Percentiles rank a stretch among this genome's conserved stretches.
Conservation (phyloP, 2,113 vertebrate genomes). For the Neogale vison region DNA sequence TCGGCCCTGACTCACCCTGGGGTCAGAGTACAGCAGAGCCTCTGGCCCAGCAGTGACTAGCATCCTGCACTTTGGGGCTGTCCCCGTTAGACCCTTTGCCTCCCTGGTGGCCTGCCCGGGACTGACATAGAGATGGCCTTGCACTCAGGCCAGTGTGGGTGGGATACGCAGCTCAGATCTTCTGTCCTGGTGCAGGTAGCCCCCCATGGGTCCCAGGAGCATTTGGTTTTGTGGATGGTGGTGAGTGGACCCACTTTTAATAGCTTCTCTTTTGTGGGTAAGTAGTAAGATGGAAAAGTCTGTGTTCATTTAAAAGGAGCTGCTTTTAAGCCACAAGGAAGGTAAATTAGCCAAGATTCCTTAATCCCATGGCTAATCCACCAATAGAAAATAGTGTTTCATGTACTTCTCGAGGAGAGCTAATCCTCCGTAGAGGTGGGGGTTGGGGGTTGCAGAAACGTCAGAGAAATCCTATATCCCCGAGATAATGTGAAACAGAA, state of each 20-base stretch:
- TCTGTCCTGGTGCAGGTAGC: not conserved
- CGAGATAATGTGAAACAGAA: slow-evolving; percentile 74
- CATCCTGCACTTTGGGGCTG: not conserved
- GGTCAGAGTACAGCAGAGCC: not conserved
- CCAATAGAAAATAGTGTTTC: slow-evolving; percentile 72
- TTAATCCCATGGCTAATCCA: slow-evolving; percentile 73
- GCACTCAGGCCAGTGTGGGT: not conserved
- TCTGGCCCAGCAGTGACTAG: not conserved
- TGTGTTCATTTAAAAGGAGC: slow-evolving; percentile 45
- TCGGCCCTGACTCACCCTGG: not conserved
- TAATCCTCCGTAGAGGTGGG: slow-evolving; percentile 55
- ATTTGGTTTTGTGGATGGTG: not conserved
- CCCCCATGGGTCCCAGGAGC: not conserved
- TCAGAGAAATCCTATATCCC: slow-evolving; percentile 68
- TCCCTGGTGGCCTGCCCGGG: not conserved
- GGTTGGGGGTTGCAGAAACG: not conserved
- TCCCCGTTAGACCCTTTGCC: not conserved
- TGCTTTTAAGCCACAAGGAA: slow-evolving; percentile 56
- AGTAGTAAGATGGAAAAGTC: slow-evolving; percentile 16
- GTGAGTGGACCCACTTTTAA: not conserved
- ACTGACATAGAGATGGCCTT: not conserved
- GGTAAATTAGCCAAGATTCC: slow-evolving; percentile 72
- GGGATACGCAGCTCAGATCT: no score
- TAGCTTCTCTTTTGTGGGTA: slow-evolving; percentile 52
- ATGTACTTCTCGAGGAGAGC: slow-evolving; percentile 59